Evolutionary conservation across 2,888 invertebrate species (phyloP).

Genomic region (Holacanthella duospinosa): DNA sequence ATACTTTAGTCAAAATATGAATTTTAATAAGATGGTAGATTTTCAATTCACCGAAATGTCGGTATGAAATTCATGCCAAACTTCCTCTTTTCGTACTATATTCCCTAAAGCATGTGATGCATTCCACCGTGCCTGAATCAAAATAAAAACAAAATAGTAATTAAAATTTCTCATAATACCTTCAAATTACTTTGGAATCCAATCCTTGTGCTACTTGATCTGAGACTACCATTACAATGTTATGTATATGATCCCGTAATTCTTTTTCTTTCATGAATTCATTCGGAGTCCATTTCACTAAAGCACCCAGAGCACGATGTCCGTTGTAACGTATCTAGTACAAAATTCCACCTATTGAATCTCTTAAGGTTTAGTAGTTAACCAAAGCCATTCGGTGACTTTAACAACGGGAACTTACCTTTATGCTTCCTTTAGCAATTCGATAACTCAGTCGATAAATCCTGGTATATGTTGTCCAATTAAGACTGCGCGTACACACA

Average conservation of each 20-base stretch:
- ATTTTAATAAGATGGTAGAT: too few species aligned
- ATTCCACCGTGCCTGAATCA: slow-evolving; percentile 17
- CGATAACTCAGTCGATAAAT: slow-evolving; percentile 11
- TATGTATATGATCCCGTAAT: background rate
- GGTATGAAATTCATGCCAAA: slow-evolving; percentile 7
- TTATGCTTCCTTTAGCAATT: slow-evolving; percentile 11
- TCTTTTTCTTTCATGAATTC: background rate
- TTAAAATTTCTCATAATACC: background rate
- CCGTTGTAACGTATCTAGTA: slow-evolving; percentile 18
- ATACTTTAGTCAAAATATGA: too few species aligned
- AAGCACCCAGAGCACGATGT: slow-evolving; percentile 11
- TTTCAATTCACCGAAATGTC: slow-evolving; percentile 10
- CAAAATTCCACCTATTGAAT: too few species aligned
- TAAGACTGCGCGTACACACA: slow-evolving; percentile 11
- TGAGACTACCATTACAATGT: background rate
- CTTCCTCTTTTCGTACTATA: slow-evolving; percentile 8
- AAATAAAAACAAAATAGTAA: too few species aligned
- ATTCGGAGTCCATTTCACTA: slow-evolving; percentile 13
- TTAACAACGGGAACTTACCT: too few species aligned
- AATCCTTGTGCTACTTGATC: slow-evolving; percentile 13
- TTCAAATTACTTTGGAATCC: slow-evolving; percentile 14
- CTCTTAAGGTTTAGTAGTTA: too few species aligned
- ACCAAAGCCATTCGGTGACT: too few species aligned
- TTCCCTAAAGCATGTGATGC: slow-evolving; percentile 16
- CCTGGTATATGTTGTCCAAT: slow-evolving; percentile 1